Base-by-base conservation (phyloP, 2,113 vertebrate genomes). In the Chunga burmeisteri region DNA sequence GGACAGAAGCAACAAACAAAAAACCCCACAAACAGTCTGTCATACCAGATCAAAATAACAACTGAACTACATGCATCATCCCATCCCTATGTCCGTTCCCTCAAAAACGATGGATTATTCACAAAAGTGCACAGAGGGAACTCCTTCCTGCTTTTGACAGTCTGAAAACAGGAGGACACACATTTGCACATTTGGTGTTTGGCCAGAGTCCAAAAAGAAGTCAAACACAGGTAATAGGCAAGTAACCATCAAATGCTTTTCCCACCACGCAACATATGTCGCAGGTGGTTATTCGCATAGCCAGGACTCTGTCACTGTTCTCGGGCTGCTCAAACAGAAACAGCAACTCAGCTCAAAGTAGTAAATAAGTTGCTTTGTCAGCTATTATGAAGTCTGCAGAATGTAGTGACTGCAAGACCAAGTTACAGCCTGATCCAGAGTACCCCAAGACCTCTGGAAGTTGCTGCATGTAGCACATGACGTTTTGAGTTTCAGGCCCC, bases 391-490 rank as follows among this genome's bases (percentile, higher is more conserved):
- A 87, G n/a, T 52, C 42, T 47, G 9, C 16, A 65, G 26, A 3
- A n/a, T 20, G 10, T 1, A 38, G 32, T 26, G 27, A 32, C 42
- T 44, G 62, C 58, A 58, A 80, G 18, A 30, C 8, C 22, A 2
- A 8, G 2, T 49, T 7, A 30, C 38, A 74, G 63, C 65, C 38
- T 26, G 30, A 66, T 1, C 11, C 40, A 63, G 42, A 61, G 17
- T 1, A 34, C 18, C 34, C 27, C 10, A 11, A 12, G 32, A 22
- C 50, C 49, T 5, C 29, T 55, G 14, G 6, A 23, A 71, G 44
- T 3, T 1, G 0, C 59, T 23, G 23, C 4, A 27, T 0, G 4
- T 0, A 52, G 32, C 36, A 46, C 6, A 11, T 4, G 16, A 55
- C 56, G 16, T 10, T 85, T 9, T 16, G 66, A 52, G n/a, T 30